Conservation (phyloP, 1,140 invertebrate species). For the Mercenaria mercenaria region DNA sequence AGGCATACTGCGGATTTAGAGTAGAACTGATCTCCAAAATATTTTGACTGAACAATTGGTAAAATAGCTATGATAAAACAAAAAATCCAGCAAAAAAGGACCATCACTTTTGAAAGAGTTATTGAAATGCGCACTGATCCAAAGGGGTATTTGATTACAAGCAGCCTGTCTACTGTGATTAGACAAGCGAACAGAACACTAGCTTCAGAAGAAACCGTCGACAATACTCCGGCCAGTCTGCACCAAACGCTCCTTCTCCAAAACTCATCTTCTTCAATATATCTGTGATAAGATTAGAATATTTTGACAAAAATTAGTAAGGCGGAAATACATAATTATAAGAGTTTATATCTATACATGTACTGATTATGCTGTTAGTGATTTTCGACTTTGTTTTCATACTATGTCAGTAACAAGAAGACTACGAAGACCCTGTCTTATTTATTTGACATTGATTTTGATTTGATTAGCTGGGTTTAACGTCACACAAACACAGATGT, state of each 20-base stretch:
- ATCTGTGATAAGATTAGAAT: too few relatives aligned
- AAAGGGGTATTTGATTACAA: background rate
- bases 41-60: background rate
- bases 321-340: too few relatives aligned
- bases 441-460: too few relatives aligned
- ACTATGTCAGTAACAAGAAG: too few relatives aligned
- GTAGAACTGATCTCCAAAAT: background rate
- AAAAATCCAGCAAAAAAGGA: background rate
- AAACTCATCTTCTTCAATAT: background rate
- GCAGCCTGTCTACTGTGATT: background rate
- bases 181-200: background rate
- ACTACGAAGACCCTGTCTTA: too few relatives aligned
- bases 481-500: too few relatives aligned
- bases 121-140: background rate
- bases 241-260: background rate
- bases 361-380: too few relatives aligned
- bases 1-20: background rate
- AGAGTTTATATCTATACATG: too few relatives aligned
- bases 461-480: too few relatives aligned
- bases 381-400: too few relatives aligned
- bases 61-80: background rate
- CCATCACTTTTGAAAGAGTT: background rate
- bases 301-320: too few relatives aligned
- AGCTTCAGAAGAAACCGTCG: background rate
- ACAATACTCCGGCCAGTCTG: background rate